Evolutionary conservation across 2,888 invertebrate species (phyloP).

Genomic region (Noctua fimbriata): DNA sequence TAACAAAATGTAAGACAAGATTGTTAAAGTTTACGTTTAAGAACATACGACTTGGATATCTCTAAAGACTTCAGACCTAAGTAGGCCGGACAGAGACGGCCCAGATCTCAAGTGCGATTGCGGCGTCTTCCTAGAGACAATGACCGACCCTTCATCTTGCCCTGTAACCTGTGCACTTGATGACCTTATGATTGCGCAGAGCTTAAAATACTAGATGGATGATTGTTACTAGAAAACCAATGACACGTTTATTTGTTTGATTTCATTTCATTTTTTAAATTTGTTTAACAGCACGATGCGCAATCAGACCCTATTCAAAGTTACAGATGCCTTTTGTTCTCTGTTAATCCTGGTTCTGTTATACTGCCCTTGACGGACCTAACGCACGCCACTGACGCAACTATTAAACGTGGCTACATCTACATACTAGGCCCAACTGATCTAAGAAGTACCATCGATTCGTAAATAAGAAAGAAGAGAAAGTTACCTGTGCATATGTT

Average conservation of each 20-base stretch:
- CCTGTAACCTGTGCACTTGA: not conserved
- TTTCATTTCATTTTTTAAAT: not conserved
- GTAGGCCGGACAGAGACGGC: not conserved
- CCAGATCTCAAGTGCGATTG: not conserved
- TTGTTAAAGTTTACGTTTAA: not conserved
- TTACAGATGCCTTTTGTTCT: not conserved
- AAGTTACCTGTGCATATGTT: constrained; percentile 95
- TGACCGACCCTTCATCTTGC: not conserved
- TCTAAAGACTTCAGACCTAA: not conserved
- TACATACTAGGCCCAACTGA: not conserved
- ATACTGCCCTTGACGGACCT: not conserved
- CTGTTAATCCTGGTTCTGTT: not conserved
- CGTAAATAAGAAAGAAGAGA: not conserved
- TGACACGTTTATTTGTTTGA: not conserved
- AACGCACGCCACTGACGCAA: not conserved
- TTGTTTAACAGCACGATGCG: not conserved
- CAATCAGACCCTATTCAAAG: not conserved
- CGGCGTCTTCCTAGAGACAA: not conserved
- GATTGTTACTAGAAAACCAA: not conserved
- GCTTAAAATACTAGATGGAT: not conserved
- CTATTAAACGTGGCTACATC: not conserved
- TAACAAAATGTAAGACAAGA: constrained; percentile 53
- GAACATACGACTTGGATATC: not conserved
- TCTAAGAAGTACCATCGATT: not conserved
- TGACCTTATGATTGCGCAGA: not conserved